These are phyloP conservation scores for Tyrophagus putrescentiae DNA, from an alignment of 1,140 invertebrate genomes.

Conservation along the genomic window DNA sequence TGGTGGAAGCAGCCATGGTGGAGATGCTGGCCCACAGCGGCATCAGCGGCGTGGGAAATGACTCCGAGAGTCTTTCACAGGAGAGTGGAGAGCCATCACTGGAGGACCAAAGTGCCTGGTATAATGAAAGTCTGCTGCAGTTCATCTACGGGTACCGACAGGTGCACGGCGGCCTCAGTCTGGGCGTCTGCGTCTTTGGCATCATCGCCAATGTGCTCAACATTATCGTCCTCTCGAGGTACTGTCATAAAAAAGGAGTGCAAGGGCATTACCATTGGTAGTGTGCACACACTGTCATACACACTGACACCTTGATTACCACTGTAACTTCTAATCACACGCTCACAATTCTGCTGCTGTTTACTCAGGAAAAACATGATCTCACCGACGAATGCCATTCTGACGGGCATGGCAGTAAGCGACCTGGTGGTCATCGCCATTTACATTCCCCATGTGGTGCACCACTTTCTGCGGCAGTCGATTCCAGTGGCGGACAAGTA, in stretches of 20 bases:
- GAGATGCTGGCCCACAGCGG: no score
- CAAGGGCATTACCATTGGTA: no score
- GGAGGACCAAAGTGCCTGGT: constrained; percentile 18
- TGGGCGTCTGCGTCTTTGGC: constrained; percentile 67
- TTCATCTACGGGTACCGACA: constrained; percentile 32
- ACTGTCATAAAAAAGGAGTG: no score
- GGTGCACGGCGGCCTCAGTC: constrained; percentile 51
- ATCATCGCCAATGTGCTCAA: constrained; percentile 76
- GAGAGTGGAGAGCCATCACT: neutral
- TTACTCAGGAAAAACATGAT: constrained; percentile 60
- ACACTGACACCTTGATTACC: no score
- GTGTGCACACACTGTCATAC: no score
- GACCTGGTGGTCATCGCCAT: constrained; percentile 74
- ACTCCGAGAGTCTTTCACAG: no score
- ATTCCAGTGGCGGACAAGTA: constrained; percentile 34
- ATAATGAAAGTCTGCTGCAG: constrained; percentile 25
- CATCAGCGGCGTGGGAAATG: no score
- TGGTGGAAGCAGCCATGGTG: no score
- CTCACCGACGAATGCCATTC: constrained; percentile 64
- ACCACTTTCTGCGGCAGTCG: constrained; percentile 44
- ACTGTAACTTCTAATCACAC: no score
- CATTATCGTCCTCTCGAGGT: constrained; percentile 60
- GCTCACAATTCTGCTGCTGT: no score
- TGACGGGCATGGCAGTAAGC: constrained; percentile 63
- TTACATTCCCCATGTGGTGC: constrained; percentile 63